phyloP scores from a whole-genome alignment of 2,888 invertebrate genomes.

The Pimpla rufipes region DNA sequence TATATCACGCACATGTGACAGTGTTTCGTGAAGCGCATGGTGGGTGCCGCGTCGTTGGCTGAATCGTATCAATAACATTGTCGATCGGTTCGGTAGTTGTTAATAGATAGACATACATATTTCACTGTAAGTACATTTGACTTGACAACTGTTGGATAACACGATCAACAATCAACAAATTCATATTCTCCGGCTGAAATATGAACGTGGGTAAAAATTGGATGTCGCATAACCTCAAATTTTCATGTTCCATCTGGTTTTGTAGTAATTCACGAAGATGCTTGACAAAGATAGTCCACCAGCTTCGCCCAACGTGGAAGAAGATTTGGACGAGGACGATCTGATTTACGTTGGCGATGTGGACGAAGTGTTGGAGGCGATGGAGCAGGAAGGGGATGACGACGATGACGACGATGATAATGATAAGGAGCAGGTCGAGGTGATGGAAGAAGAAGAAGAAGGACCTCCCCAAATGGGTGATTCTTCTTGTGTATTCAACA shows the following conservation, averaged over 20 bases:
- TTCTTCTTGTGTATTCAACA: constrained; percentile 88
- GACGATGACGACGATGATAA: constrained; percentile 64
- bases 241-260: not conserved
- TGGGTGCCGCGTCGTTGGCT: not conserved
- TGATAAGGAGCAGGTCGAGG: constrained; percentile 74
- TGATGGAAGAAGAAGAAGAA: constrained; percentile 79
- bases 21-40: not conserved
- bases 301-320: constrained; percentile 86
- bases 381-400: constrained; percentile 73
- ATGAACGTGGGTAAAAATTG: not conserved
- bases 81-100: not conserved
- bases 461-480: constrained; percentile 86
- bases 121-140: not conserved
- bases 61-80: not conserved
- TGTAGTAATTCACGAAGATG: constrained; percentile 69
- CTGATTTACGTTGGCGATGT: constrained; percentile 82
- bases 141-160: not conserved
- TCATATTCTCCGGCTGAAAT: not conserved
- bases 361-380: constrained; percentile 81
- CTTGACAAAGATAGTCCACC: constrained; percentile 86
- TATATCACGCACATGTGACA: not conserved
- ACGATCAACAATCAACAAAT: not conserved
- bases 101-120: constrained; percentile 5
- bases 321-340: constrained; percentile 86
- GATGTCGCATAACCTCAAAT: constrained; percentile 33